Evolutionary conservation across 2,113 vertebrate species (phyloP), one percentile per base, ranked within the genome.

Genomic region (Talpa occidentalis): DNA sequence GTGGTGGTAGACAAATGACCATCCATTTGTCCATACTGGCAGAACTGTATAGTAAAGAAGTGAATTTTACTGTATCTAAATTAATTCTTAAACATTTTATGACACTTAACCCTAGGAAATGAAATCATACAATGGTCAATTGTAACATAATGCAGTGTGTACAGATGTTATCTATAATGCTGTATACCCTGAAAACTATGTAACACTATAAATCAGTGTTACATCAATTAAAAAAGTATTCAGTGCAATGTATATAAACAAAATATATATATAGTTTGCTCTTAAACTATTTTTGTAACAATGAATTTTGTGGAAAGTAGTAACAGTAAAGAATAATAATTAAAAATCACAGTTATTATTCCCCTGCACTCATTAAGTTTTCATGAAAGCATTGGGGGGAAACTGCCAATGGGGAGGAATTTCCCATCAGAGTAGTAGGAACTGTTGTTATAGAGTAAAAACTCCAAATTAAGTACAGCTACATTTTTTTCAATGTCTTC

Each of bases 261-360:
- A 92, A 78, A 44, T 40, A 67, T 24, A 54, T 77, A 56, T 30
- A 72, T 64, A 49, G 22, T 24, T 90, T 85, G 37, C 24, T 72
- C 91, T 35, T 81, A 83, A 89, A 69, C 15, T 24, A 69, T 42
- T 69, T 74, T 83, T 83, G 9, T 52, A 89, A 83, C 49, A 89
- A 73, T 54, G 28, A 86, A 73, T 21, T 64, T 54, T 62, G 64
- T 66, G 82, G 54, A 89, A 64, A 37, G 44, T 19, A 59, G 10
- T 3, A 76, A 59, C 62, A 70, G 52, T 90, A 69, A 94, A 64
- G 21, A 92, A 62, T 42, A 60, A 82, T 59, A 52, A 69, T 52
- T 60, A 90, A 49, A 83, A 94, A 69, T 49, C 52, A 77, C 19
- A 28, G 73, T 52, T 42, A 66, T 77, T 89, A 69, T 62, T 73